Evolutionary conservation across 2,888 invertebrate species (phyloP).

Genomic region (Eurois occulta): DNA sequence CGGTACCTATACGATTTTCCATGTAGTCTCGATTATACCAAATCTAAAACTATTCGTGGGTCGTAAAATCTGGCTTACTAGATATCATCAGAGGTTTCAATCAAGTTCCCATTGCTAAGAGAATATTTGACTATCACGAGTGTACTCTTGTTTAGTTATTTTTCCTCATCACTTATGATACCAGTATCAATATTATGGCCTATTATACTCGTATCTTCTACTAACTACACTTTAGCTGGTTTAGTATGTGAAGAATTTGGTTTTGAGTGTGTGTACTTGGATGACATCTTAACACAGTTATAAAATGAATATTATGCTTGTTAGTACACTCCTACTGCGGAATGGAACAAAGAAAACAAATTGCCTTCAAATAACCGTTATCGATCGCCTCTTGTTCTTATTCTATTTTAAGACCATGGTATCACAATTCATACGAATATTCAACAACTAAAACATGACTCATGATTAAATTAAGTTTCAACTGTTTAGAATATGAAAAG

Average conservation of each 20-base stretch:
- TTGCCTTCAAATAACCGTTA: slow-evolving; percentile 35
- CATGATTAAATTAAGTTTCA: slow-evolving; percentile 41
- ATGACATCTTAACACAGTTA: slow-evolving; percentile 5
- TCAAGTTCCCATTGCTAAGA: neutral
- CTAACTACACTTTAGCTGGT: neutral
- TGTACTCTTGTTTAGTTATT: neutral
- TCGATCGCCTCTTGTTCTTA: slow-evolving; percentile 19
- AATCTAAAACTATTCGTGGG: neutral
- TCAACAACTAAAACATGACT: slow-evolving; percentile 36
- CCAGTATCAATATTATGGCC: neutral
- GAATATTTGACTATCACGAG: neutral
- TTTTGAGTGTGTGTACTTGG: slow-evolving; percentile 1
- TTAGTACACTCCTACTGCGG: neutral
- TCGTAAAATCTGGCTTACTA: slow-evolving; percentile 9
- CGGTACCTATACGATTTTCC: slow-evolving; percentile 40
- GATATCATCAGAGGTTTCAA: neutral
- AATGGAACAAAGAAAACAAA: slow-evolving; percentile 31
- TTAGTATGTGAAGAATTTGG: neutral
- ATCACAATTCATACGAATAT: slow-evolving; percentile 50
- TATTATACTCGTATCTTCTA: no score
- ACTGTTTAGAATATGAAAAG: slow-evolving; percentile 30
- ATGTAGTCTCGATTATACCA: neutral
- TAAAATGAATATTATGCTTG: slow-evolving; percentile 18
- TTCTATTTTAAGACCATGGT: slow-evolving; percentile 32
- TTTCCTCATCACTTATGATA: neutral